Evolutionary conservation across 2,888 invertebrate genomes (phyloP).

Genomic region (Machimus atricapillus): DNA sequence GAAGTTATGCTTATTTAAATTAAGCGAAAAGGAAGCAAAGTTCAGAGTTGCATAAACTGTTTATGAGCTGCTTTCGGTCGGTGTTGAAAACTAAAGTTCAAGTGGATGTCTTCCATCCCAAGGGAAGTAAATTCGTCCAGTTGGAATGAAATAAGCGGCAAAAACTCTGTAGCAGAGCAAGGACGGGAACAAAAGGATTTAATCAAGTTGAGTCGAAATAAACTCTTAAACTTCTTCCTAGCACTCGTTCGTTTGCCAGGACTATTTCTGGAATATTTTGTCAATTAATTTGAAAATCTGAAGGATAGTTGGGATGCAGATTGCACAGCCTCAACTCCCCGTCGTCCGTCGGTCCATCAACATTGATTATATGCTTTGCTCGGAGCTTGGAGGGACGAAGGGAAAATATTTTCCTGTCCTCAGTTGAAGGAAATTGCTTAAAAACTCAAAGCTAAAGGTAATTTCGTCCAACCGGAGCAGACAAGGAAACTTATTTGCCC

Average conservation of each 20-base stretch:
- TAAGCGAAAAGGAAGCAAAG: neutral
- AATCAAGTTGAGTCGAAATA: neutral
- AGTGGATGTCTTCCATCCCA: neutral
- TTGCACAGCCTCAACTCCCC: neutral
- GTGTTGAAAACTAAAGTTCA: neutral
- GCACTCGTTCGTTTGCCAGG: neutral
- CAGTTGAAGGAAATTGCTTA: conserved; percentile 1
- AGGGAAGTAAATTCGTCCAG: neutral
- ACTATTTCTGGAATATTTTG: neutral
- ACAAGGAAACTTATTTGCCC: conserved; percentile 11
- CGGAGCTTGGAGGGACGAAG: neutral
- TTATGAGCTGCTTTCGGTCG: neutral
- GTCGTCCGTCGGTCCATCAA: neutral
- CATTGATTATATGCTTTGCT: neutral
- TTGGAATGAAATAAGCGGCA: neutral
- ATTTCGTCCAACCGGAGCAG: conserved; percentile 4
- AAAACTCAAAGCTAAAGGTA: conserved; percentile 16
- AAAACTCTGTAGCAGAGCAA: neutral
- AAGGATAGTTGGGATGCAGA: neutral
- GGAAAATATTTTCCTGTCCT: neutral
- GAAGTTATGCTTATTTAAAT: neutral
- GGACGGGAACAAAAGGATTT: neutral
- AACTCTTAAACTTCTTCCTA: neutral
- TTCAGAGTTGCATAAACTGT: neutral
- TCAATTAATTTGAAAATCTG: neutral